A percentile compares a stretch with the other conserved stretches of the same genome.
phyloP scores from a whole-genome alignment of 2,797 vertebrate species.

The Martes flavigula region DNA sequence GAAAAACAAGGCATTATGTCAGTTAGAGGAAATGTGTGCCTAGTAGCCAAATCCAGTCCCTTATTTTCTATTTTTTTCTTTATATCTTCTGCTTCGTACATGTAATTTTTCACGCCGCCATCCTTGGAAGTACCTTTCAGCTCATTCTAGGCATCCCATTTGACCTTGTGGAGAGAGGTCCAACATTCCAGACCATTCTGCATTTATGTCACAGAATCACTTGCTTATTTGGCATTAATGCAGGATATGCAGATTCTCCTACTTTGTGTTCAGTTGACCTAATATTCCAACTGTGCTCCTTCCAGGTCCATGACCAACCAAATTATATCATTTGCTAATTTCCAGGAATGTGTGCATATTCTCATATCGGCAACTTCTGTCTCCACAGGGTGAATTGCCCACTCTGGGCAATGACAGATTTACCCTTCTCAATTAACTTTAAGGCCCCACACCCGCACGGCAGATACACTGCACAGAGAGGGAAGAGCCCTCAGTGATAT shows the following conservation, averaged over 20 bases:
- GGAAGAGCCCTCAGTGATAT: neutral
- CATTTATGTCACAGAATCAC: neutral
- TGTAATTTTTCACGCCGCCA: conserved; percentile 86
- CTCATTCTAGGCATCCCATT: conserved; percentile 92
- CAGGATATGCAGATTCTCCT: neutral
- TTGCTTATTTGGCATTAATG: neutral
- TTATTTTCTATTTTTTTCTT: conserved; percentile 82
- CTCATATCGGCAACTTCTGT: neutral
- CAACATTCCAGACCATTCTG: conserved; percentile 90
- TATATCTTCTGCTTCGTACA: conserved; percentile 85
- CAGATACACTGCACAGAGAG: neutral
- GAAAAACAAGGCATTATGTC: conserved; percentile 77
- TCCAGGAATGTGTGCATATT: neutral
- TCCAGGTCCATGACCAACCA: neutral
- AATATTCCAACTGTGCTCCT: neutral
- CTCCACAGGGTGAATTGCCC: neutral
- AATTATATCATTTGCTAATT: neutral
- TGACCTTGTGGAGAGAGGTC: conserved; percentile 90
- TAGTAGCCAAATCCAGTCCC: conserved; percentile 38
- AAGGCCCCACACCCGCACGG: neutral
- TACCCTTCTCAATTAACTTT: neutral
- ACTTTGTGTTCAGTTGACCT: neutral
- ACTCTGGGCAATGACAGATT: neutral
- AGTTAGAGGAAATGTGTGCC: conserved; percentile 31
- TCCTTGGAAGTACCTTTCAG: conserved; percentile 91